A percentile compares a stretch with the other conserved stretches of the same genome.
phyloP scores from a whole-genome alignment of 2,888 invertebrate genomes.

The Rhingia rostrata region DNA sequence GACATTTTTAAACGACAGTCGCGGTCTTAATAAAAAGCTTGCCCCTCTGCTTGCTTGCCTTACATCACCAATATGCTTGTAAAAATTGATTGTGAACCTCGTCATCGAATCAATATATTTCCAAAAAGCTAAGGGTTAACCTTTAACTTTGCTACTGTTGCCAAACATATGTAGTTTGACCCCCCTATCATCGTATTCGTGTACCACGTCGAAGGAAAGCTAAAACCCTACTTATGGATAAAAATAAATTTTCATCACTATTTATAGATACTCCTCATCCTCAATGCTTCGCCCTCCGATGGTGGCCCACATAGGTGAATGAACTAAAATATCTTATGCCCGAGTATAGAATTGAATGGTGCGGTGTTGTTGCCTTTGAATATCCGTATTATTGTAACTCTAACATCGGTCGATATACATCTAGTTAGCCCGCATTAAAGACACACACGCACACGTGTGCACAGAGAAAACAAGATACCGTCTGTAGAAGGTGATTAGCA shows the following conservation, averaged over 20 bases:
- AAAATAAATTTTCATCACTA: constrained; percentile 13
- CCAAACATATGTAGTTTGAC: constrained; percentile 15
- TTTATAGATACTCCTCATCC: constrained; percentile 6
- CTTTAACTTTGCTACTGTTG: constrained; percentile 2
- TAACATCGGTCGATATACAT: neutral
- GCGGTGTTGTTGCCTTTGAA: neutral
- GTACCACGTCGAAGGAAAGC: neutral
- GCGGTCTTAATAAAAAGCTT: too few relatives aligned
- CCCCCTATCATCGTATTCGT: neutral
- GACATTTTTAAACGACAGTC: too few relatives aligned
- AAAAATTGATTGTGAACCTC: too few relatives aligned
- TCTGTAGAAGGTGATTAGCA: constrained; percentile 18
- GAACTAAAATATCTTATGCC: constrained; percentile 22
- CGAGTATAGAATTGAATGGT: neutral
- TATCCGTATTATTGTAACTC: constrained; percentile 6
- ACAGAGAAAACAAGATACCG: neutral
- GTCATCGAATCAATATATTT: too few relatives aligned
- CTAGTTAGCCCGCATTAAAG: constrained; percentile 22
- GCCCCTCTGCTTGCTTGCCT: too few relatives aligned
- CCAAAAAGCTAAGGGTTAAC: too few relatives aligned
- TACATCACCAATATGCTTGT: too few relatives aligned
- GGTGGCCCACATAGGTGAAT: constrained; percentile 3
- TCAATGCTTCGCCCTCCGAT: neutral
- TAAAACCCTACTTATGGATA: neutral
- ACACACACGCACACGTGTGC: neutral